Evolutionary conservation across 2,888 invertebrate genomes (phyloP).

Genomic region (Alcis repandata): DNA sequence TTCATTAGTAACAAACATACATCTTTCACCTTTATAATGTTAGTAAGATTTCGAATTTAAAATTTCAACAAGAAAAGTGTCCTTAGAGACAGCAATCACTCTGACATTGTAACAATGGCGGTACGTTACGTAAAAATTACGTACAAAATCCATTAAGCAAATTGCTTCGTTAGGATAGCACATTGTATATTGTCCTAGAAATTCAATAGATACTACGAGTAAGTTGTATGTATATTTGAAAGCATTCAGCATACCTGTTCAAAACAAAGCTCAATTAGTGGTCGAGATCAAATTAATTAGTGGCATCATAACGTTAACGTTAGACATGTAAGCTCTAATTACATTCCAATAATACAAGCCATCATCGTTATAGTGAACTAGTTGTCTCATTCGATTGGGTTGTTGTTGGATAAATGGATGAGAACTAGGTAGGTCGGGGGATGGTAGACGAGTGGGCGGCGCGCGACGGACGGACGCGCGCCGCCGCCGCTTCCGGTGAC

Average conservation of each 20-base stretch:
- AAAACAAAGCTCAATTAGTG: constrained; percentile 10
- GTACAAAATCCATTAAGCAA: too few relatives aligned
- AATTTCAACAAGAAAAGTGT: too few relatives aligned
- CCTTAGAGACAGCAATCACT: too few relatives aligned
- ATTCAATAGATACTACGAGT: background rate
- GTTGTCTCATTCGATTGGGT: background rate
- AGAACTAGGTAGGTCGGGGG: background rate
- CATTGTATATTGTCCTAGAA: background rate
- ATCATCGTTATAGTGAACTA: background rate
- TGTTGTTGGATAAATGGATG: background rate
- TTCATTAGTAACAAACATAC: too few relatives aligned
- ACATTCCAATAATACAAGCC: constrained; percentile 23
- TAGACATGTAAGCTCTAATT: constrained; percentile 20
- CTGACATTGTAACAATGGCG: too few relatives aligned
- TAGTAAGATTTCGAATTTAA: too few relatives aligned
- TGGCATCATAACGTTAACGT: constrained; percentile 12
- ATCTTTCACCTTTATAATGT: too few relatives aligned
- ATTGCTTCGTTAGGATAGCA: too few relatives aligned
- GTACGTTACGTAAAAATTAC: too few relatives aligned
- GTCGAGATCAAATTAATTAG: constrained; percentile 27
- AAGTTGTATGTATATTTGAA: background rate
- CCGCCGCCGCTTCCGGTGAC: background rate
- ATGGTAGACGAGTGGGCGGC: background rate
- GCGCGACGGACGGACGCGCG: background rate
- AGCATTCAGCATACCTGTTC: background rate